Evolutionary conservation across 2,888 invertebrate species (phyloP), one percentile per base, ranked within the genome.

Genomic region (Morpho achilles): DNA sequence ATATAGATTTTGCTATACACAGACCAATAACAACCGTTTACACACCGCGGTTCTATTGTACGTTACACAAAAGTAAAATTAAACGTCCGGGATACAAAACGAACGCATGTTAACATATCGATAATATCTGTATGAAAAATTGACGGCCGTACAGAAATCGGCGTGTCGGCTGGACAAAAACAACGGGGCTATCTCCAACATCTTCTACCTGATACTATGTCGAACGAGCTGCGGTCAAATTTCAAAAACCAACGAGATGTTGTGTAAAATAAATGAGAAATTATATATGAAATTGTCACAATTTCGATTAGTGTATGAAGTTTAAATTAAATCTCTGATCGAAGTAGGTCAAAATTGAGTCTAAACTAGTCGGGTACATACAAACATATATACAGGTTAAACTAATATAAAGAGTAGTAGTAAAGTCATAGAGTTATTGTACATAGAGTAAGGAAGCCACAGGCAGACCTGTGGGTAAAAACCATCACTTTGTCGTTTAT

Each of bases 51-150:
- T 52, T 53, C 58, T 58, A 58, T 61, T 58, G 50, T 58, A 40
- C 8, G 41, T 22, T 22, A 44, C 50, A 56, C 44, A 56, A 53
- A 53, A 53, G 53, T 46, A 58, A 58, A 53, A 58, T 53, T 57
- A 57, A 57, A 57, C 32, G 52, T 52, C 50, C 49, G 63, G 10
- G 6, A 68, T 66, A 73, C 70, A 70, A 76, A 76, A 80, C 77
- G 75, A 75, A 80, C 76, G 70, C 74, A 75, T 71, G 68, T 70
- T 71, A 75, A 76, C 75, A 68, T 63, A 63, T 64, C 66, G 80
- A 82, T 82, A 77, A 69, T 67, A 74, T 76, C 74, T 62, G 53
- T 69, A 74, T 80, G 80, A 86, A 80, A 82, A 78, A 85, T 86
- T 71, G 79, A 75, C 71, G 71, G 71, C 66, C 69, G 67, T 68